Evolutionary conservation across 1,140 invertebrate species (phyloP).

Genomic region (Pristionchus pacificus): DNA sequence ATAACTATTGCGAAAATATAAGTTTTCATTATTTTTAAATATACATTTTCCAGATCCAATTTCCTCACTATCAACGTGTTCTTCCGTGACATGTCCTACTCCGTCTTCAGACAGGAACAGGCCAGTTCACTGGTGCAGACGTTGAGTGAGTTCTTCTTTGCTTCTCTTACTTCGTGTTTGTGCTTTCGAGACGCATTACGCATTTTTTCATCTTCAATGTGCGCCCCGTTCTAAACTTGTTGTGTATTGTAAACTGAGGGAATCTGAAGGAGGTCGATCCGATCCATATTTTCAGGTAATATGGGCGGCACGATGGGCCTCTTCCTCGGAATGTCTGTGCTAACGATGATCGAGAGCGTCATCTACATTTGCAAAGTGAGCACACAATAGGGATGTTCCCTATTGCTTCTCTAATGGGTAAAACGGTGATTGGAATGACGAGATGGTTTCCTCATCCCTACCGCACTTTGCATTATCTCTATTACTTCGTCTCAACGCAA

Average conservation of each 20-base stretch:
- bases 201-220: no score
- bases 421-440: no score
- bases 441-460: no score
- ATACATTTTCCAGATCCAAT: conserved; percentile 46
- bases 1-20: neutral
- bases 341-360: conserved; percentile 45
- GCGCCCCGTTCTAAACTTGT: no score
- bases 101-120: conserved; percentile 53
- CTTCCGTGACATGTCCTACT: conserved; percentile 54
- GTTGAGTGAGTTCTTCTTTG: conserved; percentile 6
- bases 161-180: conserved; percentile 1
- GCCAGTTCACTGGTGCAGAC: conserved; percentile 43
- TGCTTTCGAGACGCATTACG: no score
- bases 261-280: no score
- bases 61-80: conserved; percentile 54
- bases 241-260: no score
- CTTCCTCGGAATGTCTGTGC: conserved; percentile 53
- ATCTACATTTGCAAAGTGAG: conserved; percentile 48
- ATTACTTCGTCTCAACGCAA: no score
- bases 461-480: no score
- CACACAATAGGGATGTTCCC: no score
- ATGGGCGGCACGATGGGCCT: conserved; percentile 56
- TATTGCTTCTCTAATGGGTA: no score
- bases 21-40: no score
- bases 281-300: conserved; percentile 28